Evolutionary conservation across 2,888 invertebrate species (phyloP).

Genomic region (Eulithis testata): DNA sequence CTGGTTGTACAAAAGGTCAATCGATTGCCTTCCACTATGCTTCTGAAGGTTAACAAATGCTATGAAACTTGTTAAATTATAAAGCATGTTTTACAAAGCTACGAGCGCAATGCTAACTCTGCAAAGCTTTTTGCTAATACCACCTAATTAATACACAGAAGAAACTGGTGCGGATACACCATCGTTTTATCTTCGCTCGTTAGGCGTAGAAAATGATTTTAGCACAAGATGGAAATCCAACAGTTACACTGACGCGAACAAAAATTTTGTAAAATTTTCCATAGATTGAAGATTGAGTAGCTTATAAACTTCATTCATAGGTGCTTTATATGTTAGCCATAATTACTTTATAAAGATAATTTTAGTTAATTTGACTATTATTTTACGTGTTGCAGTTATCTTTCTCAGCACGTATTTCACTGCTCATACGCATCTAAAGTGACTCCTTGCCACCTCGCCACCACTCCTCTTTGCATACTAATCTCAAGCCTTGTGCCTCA

Average conservation of each 20-base stretch:
- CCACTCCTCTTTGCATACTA: conserved; percentile 70
- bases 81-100: not conserved
- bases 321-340: not conserved
- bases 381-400: conserved; percentile 49
- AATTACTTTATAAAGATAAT: conserved; percentile 13
- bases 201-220: too few species aligned
- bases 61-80: not conserved
- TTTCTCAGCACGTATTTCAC: conserved; percentile 60
- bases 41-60: not conserved
- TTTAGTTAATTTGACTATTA: conserved; percentile 64
- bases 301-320: not conserved
- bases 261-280: not conserved
- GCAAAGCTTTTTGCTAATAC: too few species aligned
- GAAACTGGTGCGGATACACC: too few species aligned
- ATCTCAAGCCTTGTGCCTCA: conserved; percentile 49
- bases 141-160: too few species aligned
- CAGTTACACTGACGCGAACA: not conserved
- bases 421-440: conserved; percentile 71
- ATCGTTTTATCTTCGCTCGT: too few species aligned
- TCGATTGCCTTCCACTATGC: not conserved
- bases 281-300: not conserved
- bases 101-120: too few species aligned
- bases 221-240: too few species aligned
- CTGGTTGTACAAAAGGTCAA: conserved; percentile 33
- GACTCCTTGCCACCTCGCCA: conserved; percentile 74